phyloP scores from a whole-genome alignment of 2,888 invertebrate species.

The Nycteola revayana region DNA sequence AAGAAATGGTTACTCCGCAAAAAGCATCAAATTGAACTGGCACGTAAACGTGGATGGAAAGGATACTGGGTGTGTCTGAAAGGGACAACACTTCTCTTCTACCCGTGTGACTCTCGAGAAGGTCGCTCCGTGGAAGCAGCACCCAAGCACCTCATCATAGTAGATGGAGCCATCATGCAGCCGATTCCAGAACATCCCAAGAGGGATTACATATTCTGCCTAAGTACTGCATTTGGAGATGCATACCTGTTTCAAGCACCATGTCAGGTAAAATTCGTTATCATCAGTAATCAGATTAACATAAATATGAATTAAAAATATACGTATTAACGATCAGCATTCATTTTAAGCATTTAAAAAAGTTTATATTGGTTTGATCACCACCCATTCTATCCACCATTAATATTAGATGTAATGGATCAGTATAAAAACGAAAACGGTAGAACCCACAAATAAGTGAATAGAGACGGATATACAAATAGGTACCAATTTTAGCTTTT shows the following conservation, averaged over 20 bases:
- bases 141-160: constrained; percentile 97
- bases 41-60: constrained; percentile 98
- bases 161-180: constrained; percentile 98
- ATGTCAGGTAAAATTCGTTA: constrained; percentile 83
- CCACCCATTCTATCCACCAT: too few relatives aligned
- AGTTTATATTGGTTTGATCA: too few relatives aligned
- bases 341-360: too few relatives aligned
- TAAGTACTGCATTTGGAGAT: constrained; percentile 98
- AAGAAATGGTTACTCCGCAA: constrained; percentile 99
- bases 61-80: constrained; percentile 99
- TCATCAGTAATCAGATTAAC: too few relatives aligned
- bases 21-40: constrained; percentile 97
- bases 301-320: too few relatives aligned
- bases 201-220: constrained; percentile 98
- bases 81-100: constrained; percentile 97
- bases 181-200: constrained; percentile 99
- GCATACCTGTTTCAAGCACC: constrained; percentile 98
- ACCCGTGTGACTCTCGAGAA: constrained; percentile 96
- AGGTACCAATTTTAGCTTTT: too few relatives aligned
- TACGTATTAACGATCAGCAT: too few relatives aligned
- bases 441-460: too few relatives aligned
- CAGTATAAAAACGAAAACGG: too few relatives aligned
- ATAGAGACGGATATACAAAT: too few relatives aligned
- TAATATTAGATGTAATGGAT: too few relatives aligned
- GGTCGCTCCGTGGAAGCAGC: constrained; percentile 95